phyloP scores from a whole-genome alignment of 2,888 invertebrate genomes.

The Isoperla grammatica region DNA sequence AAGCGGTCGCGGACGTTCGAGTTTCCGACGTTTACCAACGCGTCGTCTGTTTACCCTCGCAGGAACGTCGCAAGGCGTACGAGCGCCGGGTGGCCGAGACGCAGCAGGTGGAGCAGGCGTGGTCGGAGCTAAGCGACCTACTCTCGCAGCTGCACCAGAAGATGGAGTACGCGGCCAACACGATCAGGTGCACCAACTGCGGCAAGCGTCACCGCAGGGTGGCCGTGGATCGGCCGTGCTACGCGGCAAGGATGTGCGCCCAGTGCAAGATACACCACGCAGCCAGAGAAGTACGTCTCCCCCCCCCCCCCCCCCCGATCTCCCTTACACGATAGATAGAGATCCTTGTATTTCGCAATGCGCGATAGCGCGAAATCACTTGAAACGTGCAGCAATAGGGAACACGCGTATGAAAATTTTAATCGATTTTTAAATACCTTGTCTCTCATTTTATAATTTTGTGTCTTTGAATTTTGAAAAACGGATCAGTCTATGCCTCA shows the following conservation, averaged over 20 bases:
- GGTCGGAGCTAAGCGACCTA: constrained; percentile 82
- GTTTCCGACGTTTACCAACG: too few relatives aligned
- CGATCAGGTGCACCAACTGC: constrained; percentile 93
- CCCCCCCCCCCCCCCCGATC: not conserved
- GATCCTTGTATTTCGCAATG: too few relatives aligned
- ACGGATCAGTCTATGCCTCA: too few relatives aligned
- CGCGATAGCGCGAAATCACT: too few relatives aligned
- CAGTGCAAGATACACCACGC: constrained; percentile 86
- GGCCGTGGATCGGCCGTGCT: constrained; percentile 79
- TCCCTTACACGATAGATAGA: too few relatives aligned
- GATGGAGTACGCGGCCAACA: constrained; percentile 91
- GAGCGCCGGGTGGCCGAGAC: constrained; percentile 66
- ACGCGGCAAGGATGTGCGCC: constrained; percentile 86
- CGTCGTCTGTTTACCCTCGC: constrained; percentile 30
- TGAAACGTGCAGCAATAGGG: too few relatives aligned
- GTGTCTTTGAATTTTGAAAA: too few relatives aligned
- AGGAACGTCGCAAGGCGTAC: constrained; percentile 70
- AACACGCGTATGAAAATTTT: too few relatives aligned
- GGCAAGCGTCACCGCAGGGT: constrained; percentile 83
- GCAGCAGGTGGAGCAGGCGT: constrained; percentile 77
- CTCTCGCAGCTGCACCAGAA: constrained; percentile 86
- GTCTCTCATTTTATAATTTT: too few relatives aligned
- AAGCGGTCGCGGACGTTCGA: too few relatives aligned
- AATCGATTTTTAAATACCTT: too few relatives aligned
- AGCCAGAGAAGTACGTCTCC: constrained; percentile 65